Base-by-base conservation (phyloP, 2,797 vertebrate genomes). In the Squalus acanthias region DNA sequence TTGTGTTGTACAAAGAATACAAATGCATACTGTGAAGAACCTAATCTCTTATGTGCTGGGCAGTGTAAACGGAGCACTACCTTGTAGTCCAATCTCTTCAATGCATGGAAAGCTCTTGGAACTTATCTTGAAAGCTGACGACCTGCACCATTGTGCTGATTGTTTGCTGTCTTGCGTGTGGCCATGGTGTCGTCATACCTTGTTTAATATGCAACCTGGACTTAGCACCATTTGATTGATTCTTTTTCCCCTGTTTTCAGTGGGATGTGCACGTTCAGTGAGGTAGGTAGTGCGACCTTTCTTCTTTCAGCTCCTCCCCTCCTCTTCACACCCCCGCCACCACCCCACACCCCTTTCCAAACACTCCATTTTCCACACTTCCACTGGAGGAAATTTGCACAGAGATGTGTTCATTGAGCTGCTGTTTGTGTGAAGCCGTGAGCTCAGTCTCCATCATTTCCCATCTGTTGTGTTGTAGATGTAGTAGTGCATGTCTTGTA, bases 201-300 rank as follows among this genome's bases (percentile, higher is more conserved):
- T 10, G n/a, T 17, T 72, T 60, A 63, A 29, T 46, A 3, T 69
- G 76, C 96, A 60, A 69, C 10, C 96, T 96, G 96, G 96, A 96
- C 97, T 97, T 97, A 97, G 96, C 97, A 96, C 96, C 97, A 97
- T 96, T 96, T 97, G 79, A 96, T 9, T 15, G 97, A 96, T 97
- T 87, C 96, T 97, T 96, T 97, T 96, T 96, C 74, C 89, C 96
- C 96, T 39, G 65, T 97, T 96, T 96, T 97, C 97, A 97, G 97
- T 60, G 88, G 96, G 95, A 97, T 97, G 97, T 97, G 95, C 96
- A 96, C 96, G 96, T 97, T 96, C 96, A 96, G 95, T 97, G 96
- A 97, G 97, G 97, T 98, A 97, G 97, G 97, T 97, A 96, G 79
- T 96, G 96, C 76, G 96, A 96, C 96, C 95, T 95, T 96, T 63